A percentile compares a stretch with the other conserved stretches of the same genome.
Evolutionary conservation across 2,888 invertebrate genomes (phyloP).

Genomic region (Cephus pygmeus): DNA sequence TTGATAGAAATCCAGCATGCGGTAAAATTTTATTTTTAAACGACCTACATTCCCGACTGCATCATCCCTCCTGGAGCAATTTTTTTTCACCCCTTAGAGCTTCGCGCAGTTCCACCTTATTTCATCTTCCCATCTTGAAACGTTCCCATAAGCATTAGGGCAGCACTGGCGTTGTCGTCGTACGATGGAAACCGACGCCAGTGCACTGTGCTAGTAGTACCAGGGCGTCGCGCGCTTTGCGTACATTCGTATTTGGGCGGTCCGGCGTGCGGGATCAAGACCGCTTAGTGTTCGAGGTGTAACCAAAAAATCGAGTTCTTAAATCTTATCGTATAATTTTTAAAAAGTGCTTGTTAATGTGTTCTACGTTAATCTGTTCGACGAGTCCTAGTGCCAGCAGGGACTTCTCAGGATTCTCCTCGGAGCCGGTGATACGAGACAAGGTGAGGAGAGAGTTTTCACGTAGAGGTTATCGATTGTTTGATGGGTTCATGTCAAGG

Average conservation of each 20-base stretch:
- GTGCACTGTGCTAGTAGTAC: background rate
- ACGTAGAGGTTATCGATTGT: background rate
- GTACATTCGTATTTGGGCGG: slow-evolving; percentile 5
- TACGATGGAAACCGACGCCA: background rate
- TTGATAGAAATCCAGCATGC: background rate
- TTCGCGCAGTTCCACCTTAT: background rate
- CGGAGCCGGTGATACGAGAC: background rate
- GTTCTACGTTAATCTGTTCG: background rate
- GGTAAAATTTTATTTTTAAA: background rate
- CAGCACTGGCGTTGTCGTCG: background rate
- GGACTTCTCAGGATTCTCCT: background rate
- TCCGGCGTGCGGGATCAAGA: background rate
- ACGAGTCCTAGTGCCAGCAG: background rate
- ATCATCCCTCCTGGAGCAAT: background rate
- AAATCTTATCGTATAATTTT: background rate
- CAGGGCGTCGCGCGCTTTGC: background rate
- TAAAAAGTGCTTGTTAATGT: background rate
- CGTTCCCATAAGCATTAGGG: background rate
- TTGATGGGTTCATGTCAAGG: background rate
- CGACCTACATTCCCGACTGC: background rate
- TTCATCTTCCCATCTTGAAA: background rate
- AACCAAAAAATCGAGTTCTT: background rate
- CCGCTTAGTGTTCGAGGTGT: background rate
- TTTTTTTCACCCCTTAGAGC: background rate
- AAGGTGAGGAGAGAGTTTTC: background rate